Evolutionary conservation across 2,797 vertebrate species (phyloP).

Genomic region (Thamnophis elegans): DNA sequence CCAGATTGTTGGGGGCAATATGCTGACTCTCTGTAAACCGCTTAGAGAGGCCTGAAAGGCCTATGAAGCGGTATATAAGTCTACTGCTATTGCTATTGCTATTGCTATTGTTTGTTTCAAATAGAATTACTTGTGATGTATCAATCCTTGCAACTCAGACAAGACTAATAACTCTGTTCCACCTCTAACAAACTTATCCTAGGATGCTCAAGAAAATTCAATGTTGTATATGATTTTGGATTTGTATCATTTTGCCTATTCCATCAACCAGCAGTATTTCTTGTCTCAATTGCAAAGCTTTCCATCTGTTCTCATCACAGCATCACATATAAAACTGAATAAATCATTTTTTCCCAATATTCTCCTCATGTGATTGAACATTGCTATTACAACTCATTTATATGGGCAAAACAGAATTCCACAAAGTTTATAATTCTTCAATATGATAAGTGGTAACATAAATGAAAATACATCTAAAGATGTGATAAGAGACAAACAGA

Average conservation of each 20-base stretch:
- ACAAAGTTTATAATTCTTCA: background rate
- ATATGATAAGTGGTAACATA: background rate
- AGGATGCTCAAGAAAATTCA: background rate
- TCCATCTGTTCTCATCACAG: background rate
- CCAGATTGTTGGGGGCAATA: no score
- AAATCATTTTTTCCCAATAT: background rate
- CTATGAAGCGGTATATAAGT: no score
- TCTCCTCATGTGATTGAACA: background rate
- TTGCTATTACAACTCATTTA: background rate
- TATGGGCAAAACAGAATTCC: background rate
- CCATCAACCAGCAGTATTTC: background rate
- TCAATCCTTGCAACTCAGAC: slow-evolving; percentile 8
- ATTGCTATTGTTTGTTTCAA: slow-evolving; percentile 6
- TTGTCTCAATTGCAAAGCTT: background rate
- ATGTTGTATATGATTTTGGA: background rate
- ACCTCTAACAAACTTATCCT: background rate
- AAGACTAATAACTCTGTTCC: background rate
- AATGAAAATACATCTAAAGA: background rate
- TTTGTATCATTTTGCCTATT: background rate
- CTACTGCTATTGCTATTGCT: no score
- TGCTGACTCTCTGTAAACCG: no score
- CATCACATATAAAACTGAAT: background rate
- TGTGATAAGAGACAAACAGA: background rate
- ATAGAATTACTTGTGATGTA: background rate
- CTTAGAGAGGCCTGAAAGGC: no score